Evolutionary conservation across 2,113 vertebrate species (phyloP).

Genomic region (Dendrocopos noguchii): DNA sequence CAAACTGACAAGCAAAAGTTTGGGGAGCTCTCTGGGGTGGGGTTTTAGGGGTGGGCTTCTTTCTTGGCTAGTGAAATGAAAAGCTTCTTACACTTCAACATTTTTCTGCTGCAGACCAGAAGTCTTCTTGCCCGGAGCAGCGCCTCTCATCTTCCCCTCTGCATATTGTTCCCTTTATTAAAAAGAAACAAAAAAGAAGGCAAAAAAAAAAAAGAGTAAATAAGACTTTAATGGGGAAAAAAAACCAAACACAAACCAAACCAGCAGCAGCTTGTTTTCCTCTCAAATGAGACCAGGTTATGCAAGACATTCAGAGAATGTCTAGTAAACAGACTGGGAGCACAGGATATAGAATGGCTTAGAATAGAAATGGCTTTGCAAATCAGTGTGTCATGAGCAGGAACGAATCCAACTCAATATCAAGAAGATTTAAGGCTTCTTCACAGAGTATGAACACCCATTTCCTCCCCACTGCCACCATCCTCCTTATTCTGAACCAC

Average conservation of each 20-base stretch:
- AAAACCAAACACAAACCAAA: too few species aligned
- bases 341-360: too few species aligned
- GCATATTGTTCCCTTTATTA: slow-evolving; percentile 95
- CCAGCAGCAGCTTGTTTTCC: background rate
- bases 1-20: background rate
- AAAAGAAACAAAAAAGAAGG: background rate
- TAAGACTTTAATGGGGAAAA: background rate
- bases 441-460: background rate
- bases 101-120: slow-evolving; percentile 95
- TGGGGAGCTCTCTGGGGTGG: background rate
- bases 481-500: background rate
- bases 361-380: background rate
- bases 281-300: background rate
- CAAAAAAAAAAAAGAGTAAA: slow-evolving; percentile 9
- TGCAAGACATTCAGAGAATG: background rate
- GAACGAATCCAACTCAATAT: background rate
- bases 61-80: background rate
- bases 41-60: background rate
- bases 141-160: slow-evolving; percentile 99
- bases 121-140: slow-evolving; percentile 97
- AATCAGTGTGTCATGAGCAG: background rate
- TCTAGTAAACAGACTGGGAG: too few species aligned
- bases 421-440: background rate
- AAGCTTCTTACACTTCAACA: slow-evolving; percentile 92
- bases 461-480: background rate